These are phyloP conservation scores for Asobara japonica DNA, from an alignment of 1,140 invertebrate species.

Conservation along the genomic window DNA sequence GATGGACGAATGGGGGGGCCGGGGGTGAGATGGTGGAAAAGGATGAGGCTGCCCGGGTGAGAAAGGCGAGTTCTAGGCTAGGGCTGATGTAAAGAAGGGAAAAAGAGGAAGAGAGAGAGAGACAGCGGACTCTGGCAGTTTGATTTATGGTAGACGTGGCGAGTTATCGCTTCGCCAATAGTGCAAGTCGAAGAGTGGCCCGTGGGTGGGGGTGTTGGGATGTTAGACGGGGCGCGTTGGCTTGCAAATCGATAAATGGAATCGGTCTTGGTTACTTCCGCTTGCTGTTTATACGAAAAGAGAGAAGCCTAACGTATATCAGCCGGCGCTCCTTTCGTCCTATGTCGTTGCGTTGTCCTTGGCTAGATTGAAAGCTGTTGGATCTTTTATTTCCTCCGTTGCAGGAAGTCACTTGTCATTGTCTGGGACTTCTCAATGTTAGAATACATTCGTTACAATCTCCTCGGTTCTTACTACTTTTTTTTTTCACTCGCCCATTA, in stretches of 20 bases:
- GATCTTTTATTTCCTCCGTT: background rate
- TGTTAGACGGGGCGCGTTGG: constrained; percentile 18
- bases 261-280: constrained; percentile 28
- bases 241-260: constrained; percentile 34
- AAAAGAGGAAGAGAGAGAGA: constrained; percentile 37
- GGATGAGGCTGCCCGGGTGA: constrained; percentile 36
- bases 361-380: background rate
- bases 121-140: constrained; percentile 55
- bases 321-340: background rate
- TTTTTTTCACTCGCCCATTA: background rate
- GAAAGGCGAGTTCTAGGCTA: constrained; percentile 39
- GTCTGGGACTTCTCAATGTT: constrained; percentile 11
- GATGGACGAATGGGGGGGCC: background rate
- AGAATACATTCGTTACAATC: background rate
- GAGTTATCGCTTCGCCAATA: constrained; percentile 66
- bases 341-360: background rate
- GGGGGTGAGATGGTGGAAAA: background rate
- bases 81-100: constrained; percentile 17
- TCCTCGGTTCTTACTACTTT: constrained; percentile 1
- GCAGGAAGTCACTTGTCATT: constrained; percentile 16
- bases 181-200: constrained; percentile 53
- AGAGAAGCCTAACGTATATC: background rate
- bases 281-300: background rate
- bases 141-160: constrained; percentile 64
- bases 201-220: background rate